Evolutionary conservation across 1,140 invertebrate species (phyloP), one percentile per base, ranked within the genome.

Genomic region (Trichoplusia ni): DNA sequence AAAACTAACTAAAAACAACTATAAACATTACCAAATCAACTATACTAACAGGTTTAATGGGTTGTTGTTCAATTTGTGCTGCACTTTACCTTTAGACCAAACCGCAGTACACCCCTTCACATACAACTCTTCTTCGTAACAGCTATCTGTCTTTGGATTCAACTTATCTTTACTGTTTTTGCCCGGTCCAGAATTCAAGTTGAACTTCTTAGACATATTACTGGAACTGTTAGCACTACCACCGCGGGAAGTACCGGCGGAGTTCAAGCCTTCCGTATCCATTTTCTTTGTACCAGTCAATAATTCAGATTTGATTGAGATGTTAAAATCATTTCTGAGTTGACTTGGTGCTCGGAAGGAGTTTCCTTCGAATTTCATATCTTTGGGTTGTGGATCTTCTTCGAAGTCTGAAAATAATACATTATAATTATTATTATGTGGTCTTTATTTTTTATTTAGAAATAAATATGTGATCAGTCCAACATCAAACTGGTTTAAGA

Each of bases 121-220:
- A 91, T 97, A 99, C 9, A 99, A 89, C 87, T 99, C 97, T 90
- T 98, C 97, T 91, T 98, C 97, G 73, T 89, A 89, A 64, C 72
- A 87, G 54, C 86, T 84, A 67, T 91, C 90, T 44, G 82, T 86
- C 67, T 86, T 90, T 11, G 82, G 82, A 75, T 90, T 87, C 5
- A 86, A 63, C 0, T 81, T 76, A 62, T 67, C 74, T 8, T 75
- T 77, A 0, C 66, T 49, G 13, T 47, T 63, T 65, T 79, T 77
- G 40, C 40, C 72, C 7, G 75, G 69, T 9, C 66, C 56, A 19
- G 66, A 71, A 23, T 71, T 78, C 7, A 86, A 46, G 44, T 86
- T 83, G 35, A 89, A 89, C 16, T 85, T 84, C 51, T 84, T 84
- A 0, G 84, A 89, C 76, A 88, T 80, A 59, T 87, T 85, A 53